Evolutionary conservation across 2,888 invertebrate species (phyloP), one percentile per base, ranked within the genome.

Genomic region (Scaptodrosophila latifasciaeformis): DNA sequence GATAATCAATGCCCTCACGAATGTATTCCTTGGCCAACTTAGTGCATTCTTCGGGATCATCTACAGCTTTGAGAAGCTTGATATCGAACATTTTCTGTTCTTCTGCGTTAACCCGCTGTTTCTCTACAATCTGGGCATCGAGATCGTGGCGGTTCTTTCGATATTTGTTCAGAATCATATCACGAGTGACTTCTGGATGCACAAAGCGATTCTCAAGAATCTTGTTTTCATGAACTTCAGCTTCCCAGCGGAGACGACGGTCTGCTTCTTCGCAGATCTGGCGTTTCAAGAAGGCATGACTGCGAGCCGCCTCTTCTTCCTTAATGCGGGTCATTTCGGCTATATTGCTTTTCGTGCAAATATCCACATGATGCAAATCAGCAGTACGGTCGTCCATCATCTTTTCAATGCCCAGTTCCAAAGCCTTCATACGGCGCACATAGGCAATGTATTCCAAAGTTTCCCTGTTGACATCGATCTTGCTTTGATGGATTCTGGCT

Each of bases 181-280:
- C 45, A 0, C 54, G 63, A 0, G 75, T 61, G 1, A 67, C 58
- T 39, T 78, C 68, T 2, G 64, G 49, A 35, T 62, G 72, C 0
- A 61, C 79, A 39, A 85, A 85, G 0, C 77, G 80, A 62, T 85
- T 85, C 42, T 82, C 82, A 0, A 66, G 37, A 18, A 85, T 80
- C 52, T 79, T 83, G 17, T 70, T 57, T 46, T 84, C 85, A 4
- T 60, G 70, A 18, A 67, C 60, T 10, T 77, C 70, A 0, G 76
- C 77, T 2, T 79, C 78, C 13, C 68, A 65, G 1, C 72, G 70
- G 19, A 82, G 44, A 0, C 68, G 74, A 0, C 71, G 62, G 19
- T 82, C 75, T 9, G 69, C 60, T 39, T 85, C 70, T 24, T 83
- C 81, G 30, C 82, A 82, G 9, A 85, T 75, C 49, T 85, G 84